Evolutionary conservation across 2,113 vertebrate species (phyloP).

Genomic region (Sturnus vulgaris): DNA sequence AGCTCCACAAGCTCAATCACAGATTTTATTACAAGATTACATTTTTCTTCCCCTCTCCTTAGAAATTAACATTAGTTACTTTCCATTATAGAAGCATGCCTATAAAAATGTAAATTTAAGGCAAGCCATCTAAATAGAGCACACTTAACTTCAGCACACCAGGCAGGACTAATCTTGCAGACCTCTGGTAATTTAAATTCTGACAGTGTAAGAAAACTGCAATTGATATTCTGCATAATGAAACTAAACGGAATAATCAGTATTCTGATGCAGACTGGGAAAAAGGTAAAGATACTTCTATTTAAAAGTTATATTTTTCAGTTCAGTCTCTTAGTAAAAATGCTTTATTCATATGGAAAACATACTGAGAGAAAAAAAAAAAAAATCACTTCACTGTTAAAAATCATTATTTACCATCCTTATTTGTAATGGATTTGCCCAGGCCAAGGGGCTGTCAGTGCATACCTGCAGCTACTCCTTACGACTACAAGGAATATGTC

Average conservation of each 20-base stretch:
- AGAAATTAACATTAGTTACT: conserved; percentile 11
- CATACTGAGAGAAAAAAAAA: background rate
- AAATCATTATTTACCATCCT: background rate
- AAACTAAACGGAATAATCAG: background rate
- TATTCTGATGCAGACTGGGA: background rate
- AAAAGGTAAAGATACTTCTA: background rate
- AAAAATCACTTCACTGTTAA: background rate
- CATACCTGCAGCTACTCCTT: background rate
- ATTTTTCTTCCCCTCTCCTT: accelerated
- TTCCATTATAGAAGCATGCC: background rate
- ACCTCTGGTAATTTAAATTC: conserved; percentile 7
- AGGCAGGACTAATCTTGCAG: background rate
- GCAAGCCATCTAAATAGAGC: background rate
- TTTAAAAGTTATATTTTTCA: background rate
- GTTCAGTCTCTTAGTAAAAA: background rate
- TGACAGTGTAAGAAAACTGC: background rate
- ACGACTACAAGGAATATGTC: accelerated
- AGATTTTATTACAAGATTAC: background rate
- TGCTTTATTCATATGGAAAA: background rate
- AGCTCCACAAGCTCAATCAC: background rate
- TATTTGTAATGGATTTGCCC: background rate
- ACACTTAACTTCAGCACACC: background rate
- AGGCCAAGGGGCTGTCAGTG: accelerated
- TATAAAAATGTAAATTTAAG: conserved; percentile 41
- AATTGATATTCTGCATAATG: background rate